Base-by-base conservation (phyloP, 1,140 invertebrate species). In the Caligus rogercresseyi region DNA sequence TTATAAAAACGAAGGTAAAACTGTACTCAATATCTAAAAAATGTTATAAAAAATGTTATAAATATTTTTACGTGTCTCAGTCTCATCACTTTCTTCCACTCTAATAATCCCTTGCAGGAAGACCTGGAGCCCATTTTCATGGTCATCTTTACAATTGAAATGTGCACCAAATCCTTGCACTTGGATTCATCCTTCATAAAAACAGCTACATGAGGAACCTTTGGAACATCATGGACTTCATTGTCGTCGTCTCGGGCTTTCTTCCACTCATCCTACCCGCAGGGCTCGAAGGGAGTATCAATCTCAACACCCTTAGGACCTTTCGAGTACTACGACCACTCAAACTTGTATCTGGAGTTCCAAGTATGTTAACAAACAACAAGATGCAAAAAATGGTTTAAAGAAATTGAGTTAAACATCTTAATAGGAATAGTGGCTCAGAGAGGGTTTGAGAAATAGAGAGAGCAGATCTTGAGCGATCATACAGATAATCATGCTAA, bases 141-240 rank as follows among this genome's bases (percentile, higher is more conserved):
- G 64, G 74, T 79, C 64, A 76, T 81, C 64, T 81, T 81, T 70
- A 79, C 78, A 43, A 68, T 77, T 64, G 80, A 81, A 71, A 77
- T 76, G 66, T 69, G 79, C 24, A 74, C 82, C 69, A 82, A 82
- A 80, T 81, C 51, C 77, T 81, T 58, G 80, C 80, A 3, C 68
- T 63, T 51, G 80, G 80, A 59, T 79, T 82, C 69, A 68, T 79
- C 16, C 71, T 78, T 58, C 80, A 82, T 74, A 72, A 77, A 65
- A 79, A 78, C 68, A 79, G 80, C 63, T 82, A 82, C 72, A 73
- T 82, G 54, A 71, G 80, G 26, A 80, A 78, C 70, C 77, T 75
- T 66, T 82, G 81, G 81, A 82, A 82, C 70, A 72, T 79, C 62
- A 72, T 82, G 68, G 80, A 83, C 76, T 82, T 82, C 75, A 74